phyloP scores from a whole-genome alignment of 2,113 vertebrate species.

The Notechis scutatus region DNA sequence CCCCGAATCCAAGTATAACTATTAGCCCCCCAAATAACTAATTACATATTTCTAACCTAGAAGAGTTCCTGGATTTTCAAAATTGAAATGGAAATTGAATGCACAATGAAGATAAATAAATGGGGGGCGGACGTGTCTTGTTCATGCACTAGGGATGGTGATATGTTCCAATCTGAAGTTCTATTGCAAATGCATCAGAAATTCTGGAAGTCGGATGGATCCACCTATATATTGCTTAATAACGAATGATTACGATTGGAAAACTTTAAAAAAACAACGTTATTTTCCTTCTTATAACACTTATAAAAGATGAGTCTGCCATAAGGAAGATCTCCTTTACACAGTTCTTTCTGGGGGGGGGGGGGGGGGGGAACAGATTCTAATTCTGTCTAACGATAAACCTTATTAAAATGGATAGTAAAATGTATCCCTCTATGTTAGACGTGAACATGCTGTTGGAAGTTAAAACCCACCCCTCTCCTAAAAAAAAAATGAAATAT shows the following conservation, averaged over 20 bases:
- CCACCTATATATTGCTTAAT: neutral
- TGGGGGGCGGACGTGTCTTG: neutral
- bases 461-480: too few relatives aligned
- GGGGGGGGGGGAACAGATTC: too few relatives aligned
- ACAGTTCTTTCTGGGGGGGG: neutral
- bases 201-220: neutral
- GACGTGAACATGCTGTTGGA: neutral
- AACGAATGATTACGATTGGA: neutral
- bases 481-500: too few relatives aligned
- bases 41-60: constrained; percentile 12
- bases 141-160: neutral
- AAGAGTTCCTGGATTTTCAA: constrained; percentile 23
- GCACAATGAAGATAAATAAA: neutral
- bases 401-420: constrained; percentile 14
- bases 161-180: neutral
- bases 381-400: neutral
- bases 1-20: neutral
- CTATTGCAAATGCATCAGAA: neutral
- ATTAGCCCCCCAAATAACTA: constrained; percentile 18
- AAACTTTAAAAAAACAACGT: neutral
- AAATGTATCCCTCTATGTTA: neutral
- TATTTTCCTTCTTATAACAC: neutral
- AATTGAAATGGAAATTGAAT: neutral
- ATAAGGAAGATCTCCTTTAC: neutral
- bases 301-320: neutral